Conservation (phyloP, 2,888 invertebrate genomes). For the Trypoxylon attenuatum region DNA sequence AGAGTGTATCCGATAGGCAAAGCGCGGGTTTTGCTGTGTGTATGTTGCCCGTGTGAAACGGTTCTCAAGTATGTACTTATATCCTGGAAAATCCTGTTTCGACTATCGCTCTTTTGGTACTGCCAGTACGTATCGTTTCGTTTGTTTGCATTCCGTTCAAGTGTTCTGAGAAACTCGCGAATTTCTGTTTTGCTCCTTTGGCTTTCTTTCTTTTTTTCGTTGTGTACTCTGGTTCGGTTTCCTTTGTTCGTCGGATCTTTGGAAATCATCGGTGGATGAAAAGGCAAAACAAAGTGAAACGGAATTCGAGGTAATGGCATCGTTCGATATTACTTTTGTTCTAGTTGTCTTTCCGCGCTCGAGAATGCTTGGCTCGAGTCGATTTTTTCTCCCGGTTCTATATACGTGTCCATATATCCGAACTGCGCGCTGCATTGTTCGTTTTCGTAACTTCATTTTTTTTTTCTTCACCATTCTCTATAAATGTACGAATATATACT, state of each 20-base stretch:
- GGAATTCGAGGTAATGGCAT: neutral
- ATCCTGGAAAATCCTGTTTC: conserved; percentile 27
- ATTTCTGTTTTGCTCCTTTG: neutral
- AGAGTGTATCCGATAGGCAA: conserved; percentile 39
- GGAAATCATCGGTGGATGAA: neutral
- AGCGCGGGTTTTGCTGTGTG: conserved; percentile 35
- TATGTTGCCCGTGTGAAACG: conserved; percentile 27
- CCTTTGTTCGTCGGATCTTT: neutral
- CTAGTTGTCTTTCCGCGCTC: neutral
- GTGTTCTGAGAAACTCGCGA: neutral
- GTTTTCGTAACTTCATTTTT: neutral
- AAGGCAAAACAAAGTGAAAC: neutral
- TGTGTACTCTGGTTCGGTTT: neutral
- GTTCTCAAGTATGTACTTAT: conserved; percentile 21
- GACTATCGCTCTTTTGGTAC: neutral
- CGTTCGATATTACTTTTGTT: neutral
- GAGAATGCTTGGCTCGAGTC: neutral
- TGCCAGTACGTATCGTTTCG: neutral
- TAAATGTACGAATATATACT: conserved; percentile 71
- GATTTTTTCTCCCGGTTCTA: neutral
- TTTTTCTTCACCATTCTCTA: conserved; percentile 14
- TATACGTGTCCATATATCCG: conserved; percentile 4
- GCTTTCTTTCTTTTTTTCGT: too few relatives aligned
- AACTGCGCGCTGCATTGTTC: conserved; percentile 8
- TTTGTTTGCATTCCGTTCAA: neutral